These are phyloP conservation scores for Cabera pusaria DNA, from an alignment of 2,888 invertebrate species.

Conservation along the genomic window DNA sequence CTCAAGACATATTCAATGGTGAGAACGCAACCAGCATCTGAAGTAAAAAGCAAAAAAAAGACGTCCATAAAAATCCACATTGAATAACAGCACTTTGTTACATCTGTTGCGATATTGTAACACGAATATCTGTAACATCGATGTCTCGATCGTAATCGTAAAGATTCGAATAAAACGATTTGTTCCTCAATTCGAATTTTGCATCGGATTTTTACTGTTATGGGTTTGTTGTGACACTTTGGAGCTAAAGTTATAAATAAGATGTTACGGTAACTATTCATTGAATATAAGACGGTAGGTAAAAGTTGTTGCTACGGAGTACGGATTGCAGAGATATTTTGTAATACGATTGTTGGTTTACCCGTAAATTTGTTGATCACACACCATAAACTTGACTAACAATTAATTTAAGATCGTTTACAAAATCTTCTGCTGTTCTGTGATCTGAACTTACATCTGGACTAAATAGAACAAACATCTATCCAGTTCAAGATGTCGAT, in stretches of 20 bases:
- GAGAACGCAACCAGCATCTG: no score
- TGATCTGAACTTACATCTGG: no score
- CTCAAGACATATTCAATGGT: no score
- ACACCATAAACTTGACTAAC: no score
- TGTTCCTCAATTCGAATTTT: constrained; percentile 23
- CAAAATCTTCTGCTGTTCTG: no score
- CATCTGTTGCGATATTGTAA: constrained; percentile 20
- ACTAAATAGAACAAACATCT: no score
- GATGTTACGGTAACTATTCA: constrained; percentile 19
- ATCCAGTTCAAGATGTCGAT: no score
- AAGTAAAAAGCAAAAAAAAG: constrained; percentile 4
- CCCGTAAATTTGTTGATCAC: no score
- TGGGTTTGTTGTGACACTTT: constrained; percentile 29
- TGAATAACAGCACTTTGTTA: constrained; percentile 16
- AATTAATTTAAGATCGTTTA: no score
- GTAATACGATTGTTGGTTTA: no score
- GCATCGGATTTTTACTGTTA: constrained; percentile 27
- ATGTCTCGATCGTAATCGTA: constrained; percentile 22
- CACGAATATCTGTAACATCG: constrained; percentile 13
- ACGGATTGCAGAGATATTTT: no score
- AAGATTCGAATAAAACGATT: constrained; percentile 22
- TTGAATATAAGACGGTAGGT: constrained; percentile 19
- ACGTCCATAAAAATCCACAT: constrained; percentile 3
- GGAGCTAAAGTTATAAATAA: constrained; percentile 15
- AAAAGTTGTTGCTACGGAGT: constrained; percentile 20